Percentiles rank a stretch among this genome's conserved stretches.
Conservation (phyloP, 2,797 vertebrate species). For the Urophycis tenuis region DNA sequence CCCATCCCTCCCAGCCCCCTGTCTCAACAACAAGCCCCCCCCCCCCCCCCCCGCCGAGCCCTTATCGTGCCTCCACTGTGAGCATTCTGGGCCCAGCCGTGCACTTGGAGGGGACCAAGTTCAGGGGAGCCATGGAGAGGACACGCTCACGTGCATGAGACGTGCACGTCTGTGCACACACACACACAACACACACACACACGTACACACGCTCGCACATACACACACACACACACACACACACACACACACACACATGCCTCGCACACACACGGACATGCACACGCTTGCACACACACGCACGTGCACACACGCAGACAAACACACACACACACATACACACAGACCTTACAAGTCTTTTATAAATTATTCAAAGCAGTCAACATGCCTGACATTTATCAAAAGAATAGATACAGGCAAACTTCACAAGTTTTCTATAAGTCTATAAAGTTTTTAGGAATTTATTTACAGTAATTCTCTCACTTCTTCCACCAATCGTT, state of each 20-base stretch:
- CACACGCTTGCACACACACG: neutral
- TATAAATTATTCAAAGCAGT: neutral
- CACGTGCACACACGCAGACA: neutral
- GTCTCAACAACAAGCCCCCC: too few species aligned
- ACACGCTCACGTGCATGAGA: neutral
- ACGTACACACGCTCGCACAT: neutral
- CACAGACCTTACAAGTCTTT: neutral
- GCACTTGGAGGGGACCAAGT: slow-evolving; percentile 48
- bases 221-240: slow-evolving; percentile 8
- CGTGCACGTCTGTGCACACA: too few species aligned
- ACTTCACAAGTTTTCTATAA: neutral
- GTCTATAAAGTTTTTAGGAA: neutral
- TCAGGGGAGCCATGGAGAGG: slow-evolving; percentile 38
- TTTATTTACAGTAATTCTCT: neutral
- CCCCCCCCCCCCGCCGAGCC: too few species aligned
- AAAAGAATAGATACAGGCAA: neutral
- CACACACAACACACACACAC: neutral
- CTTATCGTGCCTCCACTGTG: neutral
- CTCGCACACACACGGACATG: neutral
- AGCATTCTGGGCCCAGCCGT: slow-evolving; percentile 26
- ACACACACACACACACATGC: neutral
- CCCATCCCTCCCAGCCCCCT: too few species aligned
- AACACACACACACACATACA: neutral
- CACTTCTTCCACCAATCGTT: neutral
- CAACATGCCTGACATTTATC: neutral